phyloP scores from a whole-genome alignment of 2,888 invertebrate species.

The Petrolisthes cinctipes region DNA sequence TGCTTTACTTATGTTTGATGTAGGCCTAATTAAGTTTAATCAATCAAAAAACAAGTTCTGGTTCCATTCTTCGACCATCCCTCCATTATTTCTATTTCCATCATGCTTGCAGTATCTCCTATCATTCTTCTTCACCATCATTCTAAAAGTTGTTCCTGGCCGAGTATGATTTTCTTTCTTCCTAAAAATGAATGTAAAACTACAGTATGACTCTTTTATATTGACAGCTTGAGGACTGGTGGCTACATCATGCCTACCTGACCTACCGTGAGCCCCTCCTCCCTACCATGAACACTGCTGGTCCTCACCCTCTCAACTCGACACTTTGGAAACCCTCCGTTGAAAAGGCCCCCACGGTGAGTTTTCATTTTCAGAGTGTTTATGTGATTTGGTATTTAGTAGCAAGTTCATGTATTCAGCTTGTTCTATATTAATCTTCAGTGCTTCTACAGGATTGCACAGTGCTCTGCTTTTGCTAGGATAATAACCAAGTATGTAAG shows the following conservation, averaged over 20 bases:
- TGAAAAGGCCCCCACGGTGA: conserved; percentile 26
- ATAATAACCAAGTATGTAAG: no score
- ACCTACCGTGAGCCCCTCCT: conserved; percentile 72
- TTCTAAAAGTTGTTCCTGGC: neutral
- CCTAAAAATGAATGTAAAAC: neutral
- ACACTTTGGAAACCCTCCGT: conserved; percentile 56
- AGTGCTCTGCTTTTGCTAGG: no score
- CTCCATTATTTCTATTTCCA: neutral
- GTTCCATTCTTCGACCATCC: neutral
- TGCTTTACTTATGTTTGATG: neutral
- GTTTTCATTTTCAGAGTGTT: conserved; percentile 29
- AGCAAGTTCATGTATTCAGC: no score
- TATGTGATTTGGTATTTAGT: no score
- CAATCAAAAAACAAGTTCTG: no score
- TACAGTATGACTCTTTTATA: conserved; percentile 33
- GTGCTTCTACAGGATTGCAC: no score
- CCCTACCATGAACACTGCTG: conserved; percentile 73
- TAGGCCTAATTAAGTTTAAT: no score
- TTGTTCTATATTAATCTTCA: no score
- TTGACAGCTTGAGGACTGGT: conserved; percentile 73
- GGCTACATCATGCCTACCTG: conserved; percentile 75
- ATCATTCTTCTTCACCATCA: no score
- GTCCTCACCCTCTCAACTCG: conserved; percentile 65
- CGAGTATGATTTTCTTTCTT: neutral
- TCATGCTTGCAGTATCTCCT: no score